A percentile compares a stretch with the other conserved stretches of the same genome.
Conservation (phyloP, 92 coral and sea anemone genomes). For the Umimayanthus kanabou region DNA sequence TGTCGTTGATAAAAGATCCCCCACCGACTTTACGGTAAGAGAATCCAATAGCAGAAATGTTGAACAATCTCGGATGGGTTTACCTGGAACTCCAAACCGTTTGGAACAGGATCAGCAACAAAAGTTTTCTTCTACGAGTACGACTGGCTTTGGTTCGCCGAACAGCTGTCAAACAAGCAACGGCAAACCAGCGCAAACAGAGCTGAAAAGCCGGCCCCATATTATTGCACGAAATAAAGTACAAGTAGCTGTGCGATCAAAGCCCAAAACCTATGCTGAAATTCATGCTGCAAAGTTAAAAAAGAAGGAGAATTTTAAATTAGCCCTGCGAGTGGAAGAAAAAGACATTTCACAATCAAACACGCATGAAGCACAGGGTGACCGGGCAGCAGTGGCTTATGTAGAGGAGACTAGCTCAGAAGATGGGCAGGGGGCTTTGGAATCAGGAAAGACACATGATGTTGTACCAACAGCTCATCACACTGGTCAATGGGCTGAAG, state of each 20-base stretch:
- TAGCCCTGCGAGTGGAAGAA: background rate
- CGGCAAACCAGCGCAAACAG: background rate
- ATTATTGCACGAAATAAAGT: constrained; percentile 9
- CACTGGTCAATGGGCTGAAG: background rate
- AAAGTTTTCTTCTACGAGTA: background rate
- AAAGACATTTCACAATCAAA: background rate
- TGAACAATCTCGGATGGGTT: background rate
- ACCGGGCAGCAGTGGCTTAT: background rate
- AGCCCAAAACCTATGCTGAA: constrained; percentile 42
- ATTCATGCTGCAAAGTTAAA: constrained; percentile 33
- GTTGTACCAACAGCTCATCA: background rate
- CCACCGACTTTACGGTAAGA: background rate
- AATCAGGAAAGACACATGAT: background rate
- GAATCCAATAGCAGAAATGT: background rate
- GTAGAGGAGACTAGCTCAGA: background rate
- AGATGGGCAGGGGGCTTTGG: background rate
- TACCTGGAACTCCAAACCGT: background rate
- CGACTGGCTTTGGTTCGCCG: background rate
- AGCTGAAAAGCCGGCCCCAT: constrained; percentile 13
- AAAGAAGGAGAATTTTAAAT: background rate
- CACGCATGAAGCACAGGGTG: constrained; percentile 7
- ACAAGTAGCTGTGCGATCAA: constrained; percentile 15
- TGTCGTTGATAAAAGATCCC: background rate
- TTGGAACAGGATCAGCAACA: background rate
- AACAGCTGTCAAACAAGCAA: background rate